Conservation (phyloP, 2,888 invertebrate species). For the Volucella inanis region DNA sequence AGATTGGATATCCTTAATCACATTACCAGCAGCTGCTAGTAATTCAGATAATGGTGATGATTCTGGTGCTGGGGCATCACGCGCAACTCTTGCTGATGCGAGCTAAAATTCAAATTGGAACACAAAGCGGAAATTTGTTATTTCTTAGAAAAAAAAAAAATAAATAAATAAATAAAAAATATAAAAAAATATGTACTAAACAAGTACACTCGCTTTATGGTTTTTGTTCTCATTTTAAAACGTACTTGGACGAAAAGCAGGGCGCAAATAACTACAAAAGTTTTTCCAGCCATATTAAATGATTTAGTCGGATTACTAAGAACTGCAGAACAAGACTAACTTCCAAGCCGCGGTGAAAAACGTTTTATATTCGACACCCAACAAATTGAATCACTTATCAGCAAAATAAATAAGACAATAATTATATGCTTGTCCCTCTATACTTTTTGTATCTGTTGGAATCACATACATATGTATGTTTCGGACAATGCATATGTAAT, state of each 20-base stretch:
- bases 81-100: slow-evolving; percentile 60
- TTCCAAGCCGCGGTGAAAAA: slow-evolving; percentile 49
- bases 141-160: slow-evolving; percentile 10
- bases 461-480: slow-evolving; percentile 19
- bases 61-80: slow-evolving; percentile 58
- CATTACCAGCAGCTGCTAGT: slow-evolving; percentile 31
- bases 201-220: neutral
- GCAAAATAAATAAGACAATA: slow-evolving; percentile 53
- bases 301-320: slow-evolving; percentile 52
- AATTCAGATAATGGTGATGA: slow-evolving; percentile 32
- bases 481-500: slow-evolving; percentile 10
- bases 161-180: too few species aligned
- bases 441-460: slow-evolving; percentile 39
- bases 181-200: neutral
- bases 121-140: slow-evolving; percentile 13
- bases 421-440: slow-evolving; percentile 57
- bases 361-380: slow-evolving; percentile 66
- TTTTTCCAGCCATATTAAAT: slow-evolving; percentile 67
- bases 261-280: slow-evolving; percentile 52
- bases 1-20: slow-evolving; percentile 45
- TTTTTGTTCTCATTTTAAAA: slow-evolving; percentile 8
- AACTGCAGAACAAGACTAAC: slow-evolving; percentile 69
- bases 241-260: slow-evolving; percentile 66
- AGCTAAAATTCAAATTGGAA: slow-evolving; percentile 44
- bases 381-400: slow-evolving; percentile 71